Percentiles rank a stretch among this genome's conserved stretches.
phyloP scores from a whole-genome alignment of 2,888 invertebrate genomes.

The Zygaena filipendulae region DNA sequence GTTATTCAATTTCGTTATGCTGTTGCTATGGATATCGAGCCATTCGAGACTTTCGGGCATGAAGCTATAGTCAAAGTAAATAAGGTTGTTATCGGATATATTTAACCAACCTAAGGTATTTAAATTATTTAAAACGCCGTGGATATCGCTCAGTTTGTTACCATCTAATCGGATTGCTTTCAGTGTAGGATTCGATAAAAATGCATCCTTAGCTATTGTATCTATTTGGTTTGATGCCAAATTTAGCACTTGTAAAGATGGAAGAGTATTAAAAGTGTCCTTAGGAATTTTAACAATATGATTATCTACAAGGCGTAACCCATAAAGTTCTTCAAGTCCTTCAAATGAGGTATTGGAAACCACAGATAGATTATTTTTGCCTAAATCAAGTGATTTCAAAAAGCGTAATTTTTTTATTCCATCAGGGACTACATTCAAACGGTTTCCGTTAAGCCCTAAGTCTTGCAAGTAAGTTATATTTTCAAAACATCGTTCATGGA shows the following conservation, averaged over 20 bases:
- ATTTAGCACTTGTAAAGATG: conserved; percentile 80
- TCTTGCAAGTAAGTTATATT: conserved; percentile 83
- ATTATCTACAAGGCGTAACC: conserved; percentile 83
- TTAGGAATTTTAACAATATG: conserved; percentile 77
- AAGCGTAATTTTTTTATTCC: conserved; percentile 74
- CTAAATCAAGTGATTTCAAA: conserved; percentile 81
- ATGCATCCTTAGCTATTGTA: conserved; percentile 80
- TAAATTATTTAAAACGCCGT: conserved; percentile 79
- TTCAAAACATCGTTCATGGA: conserved; percentile 77
- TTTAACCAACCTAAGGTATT: conserved; percentile 82
- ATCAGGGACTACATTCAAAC: conserved; percentile 72
- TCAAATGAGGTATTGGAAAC: conserved; percentile 79
- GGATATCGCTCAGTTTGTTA: conserved; percentile 79
- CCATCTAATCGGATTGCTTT: conserved; percentile 82
- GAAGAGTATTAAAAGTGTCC: conserved; percentile 77
- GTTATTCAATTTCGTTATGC: conserved; percentile 79
- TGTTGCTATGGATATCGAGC: conserved; percentile 84
- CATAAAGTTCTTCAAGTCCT: conserved; percentile 78
- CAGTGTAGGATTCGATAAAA: conserved; percentile 77
- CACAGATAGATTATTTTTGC: conserved; percentile 79
- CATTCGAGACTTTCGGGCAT: conserved; percentile 80
- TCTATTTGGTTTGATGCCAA: conserved; percentile 82
- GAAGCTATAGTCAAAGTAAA: conserved; percentile 83
- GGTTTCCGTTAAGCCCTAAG: conserved; percentile 79
- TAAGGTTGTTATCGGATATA: conserved; percentile 81